phyloP scores from a whole-genome alignment of 2,888 invertebrate species.

The Drosophila gaucha region DNA sequence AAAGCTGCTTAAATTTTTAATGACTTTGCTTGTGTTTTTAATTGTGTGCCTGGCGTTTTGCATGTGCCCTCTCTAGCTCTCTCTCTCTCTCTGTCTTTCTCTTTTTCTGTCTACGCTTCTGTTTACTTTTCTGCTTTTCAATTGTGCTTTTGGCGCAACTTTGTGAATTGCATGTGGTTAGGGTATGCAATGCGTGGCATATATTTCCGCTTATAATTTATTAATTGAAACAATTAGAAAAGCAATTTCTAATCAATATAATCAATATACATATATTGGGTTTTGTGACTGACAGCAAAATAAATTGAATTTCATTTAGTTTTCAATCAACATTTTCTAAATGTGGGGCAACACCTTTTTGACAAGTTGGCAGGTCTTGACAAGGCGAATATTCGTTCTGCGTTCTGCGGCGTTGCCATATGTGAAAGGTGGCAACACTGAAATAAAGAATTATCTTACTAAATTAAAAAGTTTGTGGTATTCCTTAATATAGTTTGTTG shows the following conservation, averaged over 20 bases:
- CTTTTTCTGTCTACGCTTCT: conserved; percentile 1
- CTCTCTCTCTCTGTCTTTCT: background rate
- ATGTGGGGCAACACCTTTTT: background rate
- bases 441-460: too few relatives aligned
- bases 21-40: conserved; percentile 80
- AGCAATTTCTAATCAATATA: conserved; percentile 7
- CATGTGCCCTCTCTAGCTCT: conserved; percentile 4
- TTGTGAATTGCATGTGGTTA: background rate
- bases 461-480: too few relatives aligned
- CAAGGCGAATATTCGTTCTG: background rate
- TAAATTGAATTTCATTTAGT: background rate
- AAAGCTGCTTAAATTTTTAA: conserved; percentile 81
- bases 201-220: conserved; percentile 1
- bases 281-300: background rate
- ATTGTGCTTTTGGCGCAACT: conserved; percentile 17
- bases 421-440: background rate
- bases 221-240: conserved; percentile 7
- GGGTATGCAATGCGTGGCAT: background rate
- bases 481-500: too few relatives aligned
- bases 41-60: conserved; percentile 61
- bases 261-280: background rate
- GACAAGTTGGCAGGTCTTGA: conserved; percentile 8
- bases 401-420: too few relatives aligned
- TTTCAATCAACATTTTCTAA: background rate
- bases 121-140: conserved; percentile 14